These are phyloP conservation scores for Tortricodes alternella DNA, from an alignment of 2,888 invertebrate genomes.

Conservation along the genomic window DNA sequence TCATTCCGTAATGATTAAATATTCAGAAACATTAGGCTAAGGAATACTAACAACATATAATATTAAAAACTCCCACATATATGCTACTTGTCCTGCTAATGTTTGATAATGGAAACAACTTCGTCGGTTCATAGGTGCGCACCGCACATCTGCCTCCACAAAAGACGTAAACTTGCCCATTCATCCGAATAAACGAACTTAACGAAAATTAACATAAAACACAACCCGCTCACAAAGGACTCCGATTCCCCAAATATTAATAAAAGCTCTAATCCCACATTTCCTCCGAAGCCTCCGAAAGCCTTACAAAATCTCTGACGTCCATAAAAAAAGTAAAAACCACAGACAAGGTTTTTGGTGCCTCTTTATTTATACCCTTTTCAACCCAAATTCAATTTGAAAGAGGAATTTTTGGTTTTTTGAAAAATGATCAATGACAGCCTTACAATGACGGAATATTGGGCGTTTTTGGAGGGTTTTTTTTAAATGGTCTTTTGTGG, in stretches of 20 bases:
- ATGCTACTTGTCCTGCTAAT: no score
- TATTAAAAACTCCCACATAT: no score
- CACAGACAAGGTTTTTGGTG: constrained; percentile 21
- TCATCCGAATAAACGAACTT: neutral
- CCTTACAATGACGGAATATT: constrained; percentile 73
- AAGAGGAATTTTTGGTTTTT: constrained; percentile 68
- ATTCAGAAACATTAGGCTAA: no score
- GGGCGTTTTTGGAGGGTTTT: constrained; percentile 46
- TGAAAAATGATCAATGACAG: constrained; percentile 80
- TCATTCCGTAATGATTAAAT: no score
- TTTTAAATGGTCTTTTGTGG: constrained; percentile 53
- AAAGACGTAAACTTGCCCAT: neutral
- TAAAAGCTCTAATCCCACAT: constrained; percentile 35
- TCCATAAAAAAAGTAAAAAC: constrained; percentile 38
- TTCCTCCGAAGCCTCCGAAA: constrained; percentile 29
- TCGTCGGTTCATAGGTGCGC: no score
- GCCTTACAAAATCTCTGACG: constrained; percentile 33
- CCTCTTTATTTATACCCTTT: constrained; percentile 43
- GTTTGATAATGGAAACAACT: no score
- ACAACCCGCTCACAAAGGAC: constrained; percentile 2
- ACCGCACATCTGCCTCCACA: neutral
- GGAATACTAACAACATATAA: no score
- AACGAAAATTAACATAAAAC: constrained; percentile 12
- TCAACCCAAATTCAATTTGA: constrained; percentile 64
- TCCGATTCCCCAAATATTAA: constrained; percentile 27